Conservation (phyloP, 2,888 invertebrate genomes). For the Brachypalpus laphriformis region DNA sequence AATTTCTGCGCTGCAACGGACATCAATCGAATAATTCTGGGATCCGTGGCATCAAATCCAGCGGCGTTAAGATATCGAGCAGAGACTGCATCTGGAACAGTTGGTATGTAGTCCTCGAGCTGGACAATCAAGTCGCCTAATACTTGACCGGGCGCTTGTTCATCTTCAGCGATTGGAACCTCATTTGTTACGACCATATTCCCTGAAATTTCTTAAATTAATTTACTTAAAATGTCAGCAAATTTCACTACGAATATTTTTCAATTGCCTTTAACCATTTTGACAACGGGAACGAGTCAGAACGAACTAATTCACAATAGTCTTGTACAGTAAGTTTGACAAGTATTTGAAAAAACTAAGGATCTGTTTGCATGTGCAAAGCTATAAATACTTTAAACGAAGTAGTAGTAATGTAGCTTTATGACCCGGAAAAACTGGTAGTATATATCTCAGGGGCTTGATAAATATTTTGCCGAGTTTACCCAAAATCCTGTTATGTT, state of each 20-base stretch:
- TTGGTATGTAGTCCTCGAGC: slow-evolving; percentile 97
- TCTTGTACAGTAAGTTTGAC: too few relatives aligned
- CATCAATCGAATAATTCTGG: slow-evolving; percentile 93
- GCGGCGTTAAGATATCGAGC: slow-evolving; percentile 93
- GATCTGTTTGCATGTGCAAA: too few relatives aligned
- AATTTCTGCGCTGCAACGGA: slow-evolving; percentile 99
- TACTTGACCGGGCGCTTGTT: slow-evolving; percentile 85
- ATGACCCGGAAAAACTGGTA: too few relatives aligned
- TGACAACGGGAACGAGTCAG: background rate
- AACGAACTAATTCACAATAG: slow-evolving; percentile 11
- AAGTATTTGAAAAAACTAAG: too few relatives aligned
- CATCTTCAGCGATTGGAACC: slow-evolving; percentile 41
- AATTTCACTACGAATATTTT: background rate
- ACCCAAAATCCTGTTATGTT: too few relatives aligned
- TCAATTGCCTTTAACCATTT: background rate
- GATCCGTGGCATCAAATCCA: slow-evolving; percentile 97
- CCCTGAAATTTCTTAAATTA: background rate
- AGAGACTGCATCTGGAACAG: slow-evolving; percentile 92
- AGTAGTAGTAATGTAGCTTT: too few relatives aligned
- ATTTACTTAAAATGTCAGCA: background rate
- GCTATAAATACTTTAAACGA: too few relatives aligned
- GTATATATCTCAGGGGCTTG: too few relatives aligned
- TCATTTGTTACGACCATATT: slow-evolving; percentile 59
- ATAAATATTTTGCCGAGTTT: too few relatives aligned
- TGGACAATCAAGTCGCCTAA: slow-evolving; percentile 95